phyloP scores from a whole-genome alignment of 2,888 invertebrate genomes.

The Ennomos fuscantarius region DNA sequence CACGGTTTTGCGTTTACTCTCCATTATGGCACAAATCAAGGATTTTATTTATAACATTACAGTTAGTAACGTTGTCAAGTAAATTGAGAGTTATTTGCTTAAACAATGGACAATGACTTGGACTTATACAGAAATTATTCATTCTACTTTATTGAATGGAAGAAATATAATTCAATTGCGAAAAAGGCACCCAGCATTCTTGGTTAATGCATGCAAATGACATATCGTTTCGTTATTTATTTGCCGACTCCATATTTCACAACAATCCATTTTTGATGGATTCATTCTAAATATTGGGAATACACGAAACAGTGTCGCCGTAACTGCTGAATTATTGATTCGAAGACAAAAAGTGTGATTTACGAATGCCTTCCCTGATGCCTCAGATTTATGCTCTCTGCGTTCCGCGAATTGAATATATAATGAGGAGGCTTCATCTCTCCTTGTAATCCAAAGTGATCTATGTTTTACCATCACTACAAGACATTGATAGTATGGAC shows the following conservation, averaged over 20 bases:
- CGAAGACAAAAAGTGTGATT: slow-evolving; percentile 75
- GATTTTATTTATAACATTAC: too few relatives aligned
- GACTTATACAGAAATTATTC: too few relatives aligned
- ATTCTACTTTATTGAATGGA: too few relatives aligned
- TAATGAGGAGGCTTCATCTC: slow-evolving; percentile 53
- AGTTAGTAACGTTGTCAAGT: too few relatives aligned
- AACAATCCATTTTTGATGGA: slow-evolving; percentile 32
- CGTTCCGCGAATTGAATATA: slow-evolving; percentile 72
- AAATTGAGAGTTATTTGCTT: too few relatives aligned
- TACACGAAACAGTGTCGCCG: slow-evolving; percentile 45
- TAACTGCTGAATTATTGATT: slow-evolving; percentile 69
- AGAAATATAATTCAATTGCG: too few relatives aligned
- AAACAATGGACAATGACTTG: too few relatives aligned
- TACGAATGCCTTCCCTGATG: slow-evolving; percentile 55
- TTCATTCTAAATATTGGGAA: slow-evolving; percentile 33
- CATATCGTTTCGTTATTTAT: slow-evolving; percentile 19
- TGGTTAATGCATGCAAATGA: slow-evolving; percentile 3
- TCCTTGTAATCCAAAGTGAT: slow-evolving; percentile 44
- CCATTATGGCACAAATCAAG: neutral
- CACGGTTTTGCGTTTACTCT: slow-evolving; percentile 26
- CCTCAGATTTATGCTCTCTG: slow-evolving; percentile 66
- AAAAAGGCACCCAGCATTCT: neutral
- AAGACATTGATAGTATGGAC: slow-evolving; percentile 10
- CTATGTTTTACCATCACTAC: slow-evolving; percentile 26
- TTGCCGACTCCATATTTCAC: slow-evolving; percentile 29